Evolutionary conservation across 2,113 vertebrate species (phyloP).

Genomic region (Thomomys bottae): DNA sequence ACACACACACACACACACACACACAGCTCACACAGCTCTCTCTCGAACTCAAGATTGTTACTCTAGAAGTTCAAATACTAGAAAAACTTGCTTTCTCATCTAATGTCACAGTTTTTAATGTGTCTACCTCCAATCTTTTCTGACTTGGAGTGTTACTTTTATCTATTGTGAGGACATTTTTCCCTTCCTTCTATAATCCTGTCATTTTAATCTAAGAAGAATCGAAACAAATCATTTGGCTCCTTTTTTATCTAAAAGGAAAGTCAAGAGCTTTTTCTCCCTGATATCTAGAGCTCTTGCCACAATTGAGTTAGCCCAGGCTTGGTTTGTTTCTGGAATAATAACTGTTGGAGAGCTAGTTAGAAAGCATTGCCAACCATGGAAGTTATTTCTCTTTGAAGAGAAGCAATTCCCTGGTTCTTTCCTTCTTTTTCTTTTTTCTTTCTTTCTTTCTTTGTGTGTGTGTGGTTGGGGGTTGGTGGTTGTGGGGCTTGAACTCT

Average conservation of each 20-base stretch:
- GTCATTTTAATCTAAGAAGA: slow-evolving; percentile 12
- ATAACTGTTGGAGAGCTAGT: not conserved
- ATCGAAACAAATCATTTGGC: not conserved
- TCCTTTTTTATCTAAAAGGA: slow-evolving; percentile 16
- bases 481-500: too few relatives aligned
- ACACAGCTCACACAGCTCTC: too few relatives aligned
- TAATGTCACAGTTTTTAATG: not conserved
- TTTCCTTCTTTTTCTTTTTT: too few relatives aligned
- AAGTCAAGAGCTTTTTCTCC: not conserved
- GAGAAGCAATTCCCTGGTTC: slow-evolving; percentile 18
- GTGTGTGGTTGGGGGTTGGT: too few relatives aligned
- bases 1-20: too few relatives aligned
- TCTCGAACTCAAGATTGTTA: not conserved
- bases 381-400: slow-evolving; percentile 48
- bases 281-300: not conserved
- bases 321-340: not conserved
- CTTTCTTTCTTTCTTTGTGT: too few relatives aligned
- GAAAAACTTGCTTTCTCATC: not conserved
- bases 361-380: not conserved
- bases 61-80: slow-evolving; percentile 8
- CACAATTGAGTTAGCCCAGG: not conserved
- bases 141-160: not conserved
- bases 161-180: slow-evolving; percentile 20
- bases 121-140: not conserved
- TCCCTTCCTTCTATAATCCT: not conserved